These are phyloP conservation scores for Dolichopus griseipennis DNA, from an alignment of 2,888 invertebrate genomes.

Conservation along the genomic window DNA sequence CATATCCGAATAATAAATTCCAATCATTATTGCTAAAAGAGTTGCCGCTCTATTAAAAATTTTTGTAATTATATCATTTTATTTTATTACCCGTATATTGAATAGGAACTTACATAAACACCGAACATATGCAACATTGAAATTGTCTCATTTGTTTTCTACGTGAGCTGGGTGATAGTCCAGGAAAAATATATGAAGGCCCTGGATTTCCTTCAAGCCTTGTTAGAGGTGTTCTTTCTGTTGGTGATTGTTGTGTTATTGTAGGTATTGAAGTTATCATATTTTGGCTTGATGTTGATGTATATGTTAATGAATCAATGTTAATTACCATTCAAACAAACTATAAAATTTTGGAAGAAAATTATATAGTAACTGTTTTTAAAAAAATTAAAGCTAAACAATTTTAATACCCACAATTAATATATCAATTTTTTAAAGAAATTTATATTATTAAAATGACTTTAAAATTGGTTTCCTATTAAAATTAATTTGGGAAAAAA, in stretches of 20 bases:
- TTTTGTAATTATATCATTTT: constrained; percentile 8
- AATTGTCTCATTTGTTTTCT: constrained; percentile 48
- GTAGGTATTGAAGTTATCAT: neutral
- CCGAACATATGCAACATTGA: constrained; percentile 62
- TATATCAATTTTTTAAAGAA: too few relatives aligned
- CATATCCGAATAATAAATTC: constrained; percentile 21
- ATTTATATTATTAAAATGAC: too few relatives aligned
- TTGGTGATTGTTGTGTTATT: constrained; percentile 31
- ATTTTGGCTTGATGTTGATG: neutral
- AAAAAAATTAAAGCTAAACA: too few relatives aligned
- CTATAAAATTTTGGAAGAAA: too few relatives aligned
- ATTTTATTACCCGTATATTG: constrained; percentile 4
- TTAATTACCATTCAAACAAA: neutral
- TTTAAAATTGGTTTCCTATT: too few relatives aligned
- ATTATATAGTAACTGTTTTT: too few relatives aligned
- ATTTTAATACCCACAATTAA: too few relatives aligned
- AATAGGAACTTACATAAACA: constrained; percentile 55
- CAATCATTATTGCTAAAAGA: constrained; percentile 23
- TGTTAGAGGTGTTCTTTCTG: constrained; percentile 48
- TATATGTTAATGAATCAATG: constrained; percentile 8
- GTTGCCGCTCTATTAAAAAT: constrained; percentile 22
- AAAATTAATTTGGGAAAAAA: too few relatives aligned
- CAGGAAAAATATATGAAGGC: constrained; percentile 47
- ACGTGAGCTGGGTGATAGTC: constrained; percentile 43
- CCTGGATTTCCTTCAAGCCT: constrained; percentile 37